phyloP scores from a whole-genome alignment of 1,140 invertebrate genomes.

The Drosophila funebris region DNA sequence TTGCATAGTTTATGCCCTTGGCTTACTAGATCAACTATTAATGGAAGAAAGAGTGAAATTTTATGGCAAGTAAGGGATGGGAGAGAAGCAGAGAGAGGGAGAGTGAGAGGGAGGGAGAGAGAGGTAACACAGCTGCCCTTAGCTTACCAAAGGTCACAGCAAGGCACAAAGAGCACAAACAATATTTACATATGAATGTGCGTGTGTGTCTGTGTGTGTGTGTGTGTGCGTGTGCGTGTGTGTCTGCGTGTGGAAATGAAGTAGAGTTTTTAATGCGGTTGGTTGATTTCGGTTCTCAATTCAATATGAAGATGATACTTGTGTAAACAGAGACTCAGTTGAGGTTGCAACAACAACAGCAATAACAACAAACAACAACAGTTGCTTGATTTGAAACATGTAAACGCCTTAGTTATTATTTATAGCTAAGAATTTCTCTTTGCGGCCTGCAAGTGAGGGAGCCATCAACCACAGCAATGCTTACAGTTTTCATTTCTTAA shows the following conservation, averaged over 20 bases:
- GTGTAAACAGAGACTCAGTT: background rate
- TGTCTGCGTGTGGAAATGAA: constrained; percentile 34
- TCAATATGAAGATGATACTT: constrained; percentile 29
- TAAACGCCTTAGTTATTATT: constrained; percentile 10
- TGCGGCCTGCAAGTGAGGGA: background rate
- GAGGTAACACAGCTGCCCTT: constrained; percentile 31
- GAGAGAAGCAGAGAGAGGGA: background rate
- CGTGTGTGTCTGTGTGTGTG: background rate
- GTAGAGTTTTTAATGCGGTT: constrained; percentile 45
- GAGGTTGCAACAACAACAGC: background rate
- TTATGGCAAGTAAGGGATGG: constrained; percentile 45
- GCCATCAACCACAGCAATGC: background rate
- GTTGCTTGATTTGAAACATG: background rate
- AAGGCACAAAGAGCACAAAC: constrained; percentile 31
- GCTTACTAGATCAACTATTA: constrained; percentile 80
- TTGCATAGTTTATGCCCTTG: constrained; percentile 70
- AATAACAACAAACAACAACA: background rate
- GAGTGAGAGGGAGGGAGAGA: background rate
- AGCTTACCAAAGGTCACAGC: constrained; percentile 39
- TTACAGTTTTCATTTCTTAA: background rate
- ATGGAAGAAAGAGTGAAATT: constrained; percentile 70
- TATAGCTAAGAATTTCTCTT: constrained; percentile 17
- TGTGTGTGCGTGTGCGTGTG: background rate
- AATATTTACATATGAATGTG: constrained; percentile 40
- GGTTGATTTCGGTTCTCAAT: constrained; percentile 41